A percentile compares a stretch with the other conserved stretches of the same genome.
Evolutionary conservation across 2,797 vertebrate genomes (phyloP).

Genomic region (Sebastes dallii): DNA sequence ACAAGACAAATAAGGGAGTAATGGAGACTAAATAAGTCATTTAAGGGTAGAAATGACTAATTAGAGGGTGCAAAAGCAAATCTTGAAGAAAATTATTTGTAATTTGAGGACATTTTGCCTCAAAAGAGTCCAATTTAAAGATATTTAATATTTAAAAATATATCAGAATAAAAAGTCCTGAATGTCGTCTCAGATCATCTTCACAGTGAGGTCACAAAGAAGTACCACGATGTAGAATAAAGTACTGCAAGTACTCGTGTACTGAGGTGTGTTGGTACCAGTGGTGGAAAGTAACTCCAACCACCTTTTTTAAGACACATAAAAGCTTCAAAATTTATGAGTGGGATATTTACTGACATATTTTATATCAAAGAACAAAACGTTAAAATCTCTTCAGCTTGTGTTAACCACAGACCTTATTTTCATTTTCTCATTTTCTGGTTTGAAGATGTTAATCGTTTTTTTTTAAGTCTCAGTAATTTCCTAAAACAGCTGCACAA

Average conservation of each 20-base stretch:
- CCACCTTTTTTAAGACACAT: too few species aligned
- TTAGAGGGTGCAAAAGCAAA: fast-evolving
- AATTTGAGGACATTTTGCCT: neutral
- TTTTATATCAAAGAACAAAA: too few species aligned
- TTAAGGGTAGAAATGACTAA: neutral
- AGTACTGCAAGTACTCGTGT: neutral
- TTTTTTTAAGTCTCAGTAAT: too few species aligned
- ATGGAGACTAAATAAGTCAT: neutral
- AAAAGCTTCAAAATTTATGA: too few species aligned
- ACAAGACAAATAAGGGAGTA: neutral
- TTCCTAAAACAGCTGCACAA: too few species aligned
- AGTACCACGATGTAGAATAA: fast-evolving
- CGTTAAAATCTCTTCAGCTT: too few species aligned
- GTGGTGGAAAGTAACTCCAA: too few species aligned
- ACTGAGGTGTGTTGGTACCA: neutral
- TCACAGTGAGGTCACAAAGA: neutral
- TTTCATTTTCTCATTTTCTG: too few species aligned
- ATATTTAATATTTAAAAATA: neutral
- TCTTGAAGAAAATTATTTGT: neutral
- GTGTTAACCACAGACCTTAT: too few species aligned
- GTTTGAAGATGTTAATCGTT: too few species aligned
- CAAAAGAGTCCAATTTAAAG: neutral
- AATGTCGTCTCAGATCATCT: neutral
- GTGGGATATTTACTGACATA: too few species aligned
- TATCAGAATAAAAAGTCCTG: neutral